phyloP scores from a whole-genome alignment of 2,113 vertebrate species.

The Jaculus jaculus region DNA sequence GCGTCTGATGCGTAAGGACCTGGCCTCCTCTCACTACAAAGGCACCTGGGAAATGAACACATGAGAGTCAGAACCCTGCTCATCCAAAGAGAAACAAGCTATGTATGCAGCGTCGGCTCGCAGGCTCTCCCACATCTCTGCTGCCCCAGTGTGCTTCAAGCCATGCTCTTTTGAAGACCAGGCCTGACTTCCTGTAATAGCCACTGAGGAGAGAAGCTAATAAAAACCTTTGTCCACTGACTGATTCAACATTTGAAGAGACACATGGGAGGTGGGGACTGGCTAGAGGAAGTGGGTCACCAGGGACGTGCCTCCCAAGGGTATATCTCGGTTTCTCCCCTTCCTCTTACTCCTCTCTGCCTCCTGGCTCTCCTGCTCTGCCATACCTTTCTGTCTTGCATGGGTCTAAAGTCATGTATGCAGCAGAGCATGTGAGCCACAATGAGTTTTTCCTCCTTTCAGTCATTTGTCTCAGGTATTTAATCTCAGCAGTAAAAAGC shows the following conservation, averaged over 20 bases:
- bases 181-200: neutral
- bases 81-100: neutral
- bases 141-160: neutral
- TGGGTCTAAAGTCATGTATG: no score
- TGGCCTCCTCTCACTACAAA: neutral
- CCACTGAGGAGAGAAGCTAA: neutral
- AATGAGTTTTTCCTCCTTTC: no score
- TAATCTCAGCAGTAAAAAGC: no score
- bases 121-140: neutral
- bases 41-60: neutral
- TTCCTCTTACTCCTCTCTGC: no score
- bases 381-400: no score
- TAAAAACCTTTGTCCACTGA: neutral
- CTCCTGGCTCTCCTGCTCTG: no score
- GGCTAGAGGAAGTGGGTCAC: no score
- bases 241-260: neutral
- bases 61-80: neutral
- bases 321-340: no score
- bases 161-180: neutral
- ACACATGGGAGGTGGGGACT: no score
- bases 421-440: no score
- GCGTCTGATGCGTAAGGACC: neutral
- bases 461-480: no score
- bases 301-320: no score
- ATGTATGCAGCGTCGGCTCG: neutral